Base-by-base conservation (phyloP, 1,140 invertebrate species). In the Drosophila takahashii region DNA sequence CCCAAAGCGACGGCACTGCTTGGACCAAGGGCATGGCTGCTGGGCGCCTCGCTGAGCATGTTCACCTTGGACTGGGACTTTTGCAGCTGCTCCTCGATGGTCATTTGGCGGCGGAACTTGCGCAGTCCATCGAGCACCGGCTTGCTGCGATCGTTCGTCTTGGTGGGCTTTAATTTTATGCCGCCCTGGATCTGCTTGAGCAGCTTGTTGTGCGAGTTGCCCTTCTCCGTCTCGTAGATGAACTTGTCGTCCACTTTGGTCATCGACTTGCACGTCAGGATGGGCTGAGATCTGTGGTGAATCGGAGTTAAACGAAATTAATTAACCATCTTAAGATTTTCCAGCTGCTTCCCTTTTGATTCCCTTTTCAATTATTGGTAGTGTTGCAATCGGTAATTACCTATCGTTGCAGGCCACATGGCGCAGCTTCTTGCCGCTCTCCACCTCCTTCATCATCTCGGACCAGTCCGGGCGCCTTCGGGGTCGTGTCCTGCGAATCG, bases 391-490 rank as follows among this genome's bases (percentile, higher is more conserved):
- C 52, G 56, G 54, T 36, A 50, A 67, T 59, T 66, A 52, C 92
- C 96, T 95, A 90, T 98, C 97, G 90, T 97, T 97, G 90, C 96
- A 97, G 74, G 95, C 93, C 18, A 97, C 96, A 83, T 97, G 95
- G 79, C 95, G 96, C 44, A 98, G 92, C 90, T 95, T 96, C 79
- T 91, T 95, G 47, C 96, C 96, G 67, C 94, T 93, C 89, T 97
- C 97, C 7, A 97, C 95, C 92, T 98, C 96, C 91, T 97, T 97
- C 95, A 98, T 97, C 95, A 98, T 96, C 64, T 95, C 94, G 13
- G 95, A 96, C 97, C 97, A 98, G 81, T 98, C 97, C 0, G 97
- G 97, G 65, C 97, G 93, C 89, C 94, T 95, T 78, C 96, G 94
- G 3, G 97, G 96, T 78, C 96, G 94, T 78, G 95, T 95, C 86